Base-by-base conservation (phyloP, 2,113 vertebrate genomes). In the Apeltes quadracus region DNA sequence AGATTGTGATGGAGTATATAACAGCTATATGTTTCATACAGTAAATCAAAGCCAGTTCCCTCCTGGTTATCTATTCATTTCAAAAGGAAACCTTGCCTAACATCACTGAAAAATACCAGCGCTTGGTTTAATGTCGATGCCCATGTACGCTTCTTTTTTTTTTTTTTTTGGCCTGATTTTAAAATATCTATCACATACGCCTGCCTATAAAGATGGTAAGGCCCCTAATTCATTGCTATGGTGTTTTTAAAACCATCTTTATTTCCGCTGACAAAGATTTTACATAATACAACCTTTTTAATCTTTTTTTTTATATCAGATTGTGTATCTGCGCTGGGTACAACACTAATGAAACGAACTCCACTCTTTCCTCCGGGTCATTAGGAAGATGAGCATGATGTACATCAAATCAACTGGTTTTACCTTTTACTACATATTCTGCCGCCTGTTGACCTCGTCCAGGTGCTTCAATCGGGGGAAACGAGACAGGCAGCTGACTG, bases 101-200 rank as follows among this genome's bases (percentile, higher is more conserved):
- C 55, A 27, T 61, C 67, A 55, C 54, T 79, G 55, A 10, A 78
- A n/a, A 55, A 69, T 50, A 43, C 22, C 66, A 39, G 54, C 61
- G 61, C 22, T 12, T 67, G 74, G 11, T 76, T 76, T 74, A 16
- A 46, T 62, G 62, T 29, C 72, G n/a, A 16, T 74, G 39, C 18
- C 15, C 9, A 50, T 51, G 50, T 69, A 43, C 8, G 16, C 61
- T 72, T 68, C 12, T 63, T 64, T 55, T 51, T 41, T 46, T 67
- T 25, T 39, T 85, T 41, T 46, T 67, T 25, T 39, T 85, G 64
- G 61, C 76, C 86, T 86, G 72, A 41, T 78, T 88, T n/a, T 38
- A 84, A 67, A 72, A n/a, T 67, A 73, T 82, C 74, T 69, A 41
- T 27, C 39, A 27, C 61, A 39, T 78, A 48, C 58, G 79, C 27